These are phyloP conservation scores for Palloptera scutellata DNA, from an alignment of 2,888 invertebrate genomes.

Conservation along the genomic window DNA sequence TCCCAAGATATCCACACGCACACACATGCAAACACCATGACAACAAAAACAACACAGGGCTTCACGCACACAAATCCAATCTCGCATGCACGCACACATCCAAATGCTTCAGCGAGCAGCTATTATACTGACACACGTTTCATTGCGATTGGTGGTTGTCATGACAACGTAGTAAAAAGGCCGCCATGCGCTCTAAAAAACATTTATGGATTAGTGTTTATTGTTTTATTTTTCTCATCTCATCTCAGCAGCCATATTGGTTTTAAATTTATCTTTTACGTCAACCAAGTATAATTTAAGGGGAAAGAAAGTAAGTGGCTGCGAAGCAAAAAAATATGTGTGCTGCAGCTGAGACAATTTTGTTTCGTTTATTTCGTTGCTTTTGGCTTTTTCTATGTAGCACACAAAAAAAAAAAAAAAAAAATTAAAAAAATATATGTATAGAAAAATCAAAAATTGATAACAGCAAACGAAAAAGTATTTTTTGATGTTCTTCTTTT, in stretches of 20 bases:
- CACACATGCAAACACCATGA: constrained; percentile 13
- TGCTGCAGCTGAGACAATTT: neutral
- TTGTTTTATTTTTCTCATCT: no score
- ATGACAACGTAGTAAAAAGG: constrained; percentile 22
- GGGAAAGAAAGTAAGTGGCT: neutral
- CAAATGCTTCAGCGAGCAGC: neutral
- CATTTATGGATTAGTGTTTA: no score
- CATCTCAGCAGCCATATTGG: neutral
- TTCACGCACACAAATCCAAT: neutral
- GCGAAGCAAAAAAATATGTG: neutral
- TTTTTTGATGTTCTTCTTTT: no score
- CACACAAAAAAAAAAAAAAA: no score
- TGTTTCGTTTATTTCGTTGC: neutral
- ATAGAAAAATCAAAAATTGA: no score
- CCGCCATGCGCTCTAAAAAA: constrained; percentile 32
- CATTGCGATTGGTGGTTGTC: constrained; percentile 33
- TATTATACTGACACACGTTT: constrained; percentile 11
- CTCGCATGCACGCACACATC: constrained; percentile 24
- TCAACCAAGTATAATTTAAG: neutral
- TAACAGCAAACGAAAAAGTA: no score
- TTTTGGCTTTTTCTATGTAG: no score
- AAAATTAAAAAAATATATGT: no score
- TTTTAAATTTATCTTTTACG: neutral
- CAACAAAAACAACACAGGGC: no score
- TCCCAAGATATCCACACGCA: constrained; percentile 19